Base-by-base conservation (phyloP, 1,140 invertebrate species). In the Drosophila ficusphila region DNA sequence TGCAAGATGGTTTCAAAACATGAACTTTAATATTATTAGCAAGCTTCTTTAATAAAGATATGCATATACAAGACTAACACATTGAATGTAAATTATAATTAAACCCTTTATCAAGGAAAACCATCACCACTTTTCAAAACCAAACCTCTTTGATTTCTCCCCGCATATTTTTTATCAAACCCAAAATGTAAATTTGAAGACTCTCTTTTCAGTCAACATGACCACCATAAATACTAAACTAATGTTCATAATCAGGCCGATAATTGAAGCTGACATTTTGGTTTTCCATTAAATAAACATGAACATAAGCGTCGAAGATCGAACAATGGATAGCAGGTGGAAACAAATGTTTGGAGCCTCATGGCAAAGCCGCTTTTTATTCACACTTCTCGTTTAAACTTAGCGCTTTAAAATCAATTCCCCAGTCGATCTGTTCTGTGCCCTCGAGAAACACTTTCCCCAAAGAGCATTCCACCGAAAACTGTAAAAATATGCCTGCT, bases 361-460 rank as follows among this genome's bases (percentile, higher is more conserved):
- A 34, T 12, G 7, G n/a, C 18, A 36, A 42, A 41, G 7, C 25
- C 19, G 25, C 29, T 58, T 64, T 49, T 41, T 23, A 65, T 65
- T 65, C 60, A 65, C 62, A 51, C 62, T 65, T 65, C 12, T 31
- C 2, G 9, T n/a, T 16, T 11, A 6, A 38, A 69, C 38, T 39
- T 18, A 54, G 62, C 38, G 23, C 38, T 68, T 68, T 44, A 31
- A 44, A 54, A 25, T 44, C 65, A 69, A 69, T 46, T 68, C 19
- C 23, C n/a, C n/a, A 47, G 18, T 9, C 9, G 23, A 4, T 29
- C 39, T n/a, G n/a, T 38, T 19, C 21, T 11, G 21, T 51, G 44
- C n/a, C 56, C 42, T 21, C 54, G 31, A 58, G 52, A 83, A 85
- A 70, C 79, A 83, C 79, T 83, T 83, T 85, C 70, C 53, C 79